A percentile compares a stretch with the other conserved stretches of the same genome.
phyloP scores from a whole-genome alignment of 1,140 invertebrate species.

The Mamestra configurata region DNA sequence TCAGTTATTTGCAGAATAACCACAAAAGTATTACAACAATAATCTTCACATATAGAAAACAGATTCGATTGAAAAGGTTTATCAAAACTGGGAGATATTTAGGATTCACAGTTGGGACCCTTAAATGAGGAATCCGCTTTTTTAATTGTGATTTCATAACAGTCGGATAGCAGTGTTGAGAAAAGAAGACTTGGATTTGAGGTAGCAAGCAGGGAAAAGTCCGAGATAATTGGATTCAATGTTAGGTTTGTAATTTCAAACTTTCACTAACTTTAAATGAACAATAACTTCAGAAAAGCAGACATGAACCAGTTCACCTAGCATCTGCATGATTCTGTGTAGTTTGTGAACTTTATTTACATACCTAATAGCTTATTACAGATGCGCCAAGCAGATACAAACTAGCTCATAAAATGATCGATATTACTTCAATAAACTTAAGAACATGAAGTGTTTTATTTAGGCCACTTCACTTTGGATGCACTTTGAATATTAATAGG shows the following conservation, averaged over 20 bases:
- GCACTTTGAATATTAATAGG: neutral
- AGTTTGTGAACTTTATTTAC: constrained; percentile 10
- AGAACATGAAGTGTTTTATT: constrained; percentile 48
- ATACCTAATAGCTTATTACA: constrained; percentile 15
- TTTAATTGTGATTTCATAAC: no score
- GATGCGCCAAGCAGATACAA: constrained; percentile 37
- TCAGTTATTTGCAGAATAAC: no score
- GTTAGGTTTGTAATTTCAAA: neutral
- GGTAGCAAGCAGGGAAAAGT: no score
- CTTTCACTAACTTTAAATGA: neutral
- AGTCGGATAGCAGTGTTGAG: no score
- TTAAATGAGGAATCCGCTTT: no score
- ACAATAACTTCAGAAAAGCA: neutral
- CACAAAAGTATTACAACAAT: no score
- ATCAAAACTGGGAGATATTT: no score
- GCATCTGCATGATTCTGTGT: neutral
- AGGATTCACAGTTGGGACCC: no score
- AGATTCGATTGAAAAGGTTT: no score
- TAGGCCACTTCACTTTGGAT: constrained; percentile 28
- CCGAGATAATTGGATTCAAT: neutral
- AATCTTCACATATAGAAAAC: no score
- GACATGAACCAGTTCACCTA: neutral
- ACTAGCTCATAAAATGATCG: constrained; percentile 33
- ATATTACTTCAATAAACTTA: constrained; percentile 28
- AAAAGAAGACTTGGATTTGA: no score